Conservation (phyloP, 1,140 invertebrate species). For the Philopotamus ludificatus region DNA sequence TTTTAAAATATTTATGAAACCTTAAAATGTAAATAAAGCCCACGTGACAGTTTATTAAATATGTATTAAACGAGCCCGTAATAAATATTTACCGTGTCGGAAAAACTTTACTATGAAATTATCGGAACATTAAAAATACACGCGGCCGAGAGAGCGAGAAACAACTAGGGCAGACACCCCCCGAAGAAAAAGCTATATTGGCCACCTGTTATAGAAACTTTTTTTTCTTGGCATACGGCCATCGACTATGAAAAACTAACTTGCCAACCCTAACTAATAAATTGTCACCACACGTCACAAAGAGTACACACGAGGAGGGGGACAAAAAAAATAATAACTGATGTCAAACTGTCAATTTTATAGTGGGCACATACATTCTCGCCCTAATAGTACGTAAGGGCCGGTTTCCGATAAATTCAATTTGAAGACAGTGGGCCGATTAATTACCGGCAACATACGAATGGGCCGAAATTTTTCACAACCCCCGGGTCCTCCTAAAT, state of each 20-base stretch:
- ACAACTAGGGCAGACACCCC: neutral
- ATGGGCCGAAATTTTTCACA: neutral
- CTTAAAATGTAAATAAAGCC: too few relatives aligned
- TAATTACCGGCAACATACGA: too few relatives aligned
- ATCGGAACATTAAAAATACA: too few relatives aligned
- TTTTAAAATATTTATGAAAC: too few relatives aligned
- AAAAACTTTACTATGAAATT: too few relatives aligned
- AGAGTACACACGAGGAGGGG: neutral
- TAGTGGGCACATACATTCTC: neutral
- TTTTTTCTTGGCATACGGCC: conserved; percentile 8
- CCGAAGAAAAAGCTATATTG: conserved; percentile 7
- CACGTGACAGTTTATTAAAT: too few relatives aligned
- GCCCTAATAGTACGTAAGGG: neutral
- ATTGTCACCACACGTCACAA: conserved; percentile 5
- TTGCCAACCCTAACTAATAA: conserved; percentile 16
- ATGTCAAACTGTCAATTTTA: neutral
- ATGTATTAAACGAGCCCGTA: too few relatives aligned
- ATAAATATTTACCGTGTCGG: too few relatives aligned
- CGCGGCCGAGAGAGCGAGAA: neutral
- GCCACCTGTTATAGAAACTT: conserved; percentile 18
- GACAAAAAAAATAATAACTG: neutral
- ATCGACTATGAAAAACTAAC: conserved; percentile 18
- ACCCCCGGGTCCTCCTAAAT: neutral
- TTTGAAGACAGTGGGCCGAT: too few relatives aligned
- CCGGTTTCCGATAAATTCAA: too few relatives aligned